These are phyloP conservation scores for Caenorhabditis virilis DNA, from an alignment of 2,888 invertebrate species.

Conservation along the genomic window DNA sequence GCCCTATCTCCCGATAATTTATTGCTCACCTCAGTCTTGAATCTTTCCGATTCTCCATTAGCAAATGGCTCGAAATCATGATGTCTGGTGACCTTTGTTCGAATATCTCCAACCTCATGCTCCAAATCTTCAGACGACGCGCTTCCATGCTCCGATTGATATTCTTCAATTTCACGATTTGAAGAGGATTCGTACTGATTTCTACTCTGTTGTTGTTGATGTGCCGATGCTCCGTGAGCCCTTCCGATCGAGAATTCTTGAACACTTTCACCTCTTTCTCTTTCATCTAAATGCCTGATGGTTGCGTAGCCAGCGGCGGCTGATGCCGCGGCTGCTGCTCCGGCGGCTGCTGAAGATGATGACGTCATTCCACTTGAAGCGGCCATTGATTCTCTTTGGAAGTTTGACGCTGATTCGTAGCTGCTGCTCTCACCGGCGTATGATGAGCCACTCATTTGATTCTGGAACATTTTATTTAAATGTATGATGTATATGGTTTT, in stretches of 20 bases:
- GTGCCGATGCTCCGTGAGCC: conserved; percentile 29
- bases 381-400: not conserved
- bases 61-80: conserved; percentile 38
- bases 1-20: not conserved
- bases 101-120: conserved; percentile 41
- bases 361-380: too few relatives aligned
- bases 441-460: too few relatives aligned
- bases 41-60: conserved; percentile 37
- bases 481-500: too few relatives aligned
- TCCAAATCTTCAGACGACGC: conserved; percentile 14
- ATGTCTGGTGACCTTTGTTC: conserved; percentile 27
- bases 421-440: not conserved
- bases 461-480: too few relatives aligned
- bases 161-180: conserved; percentile 51
- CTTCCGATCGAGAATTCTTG: conserved; percentile 67
- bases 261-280: conserved; percentile 67
- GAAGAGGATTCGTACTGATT: not conserved
- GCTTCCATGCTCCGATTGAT: conserved; percentile 37
- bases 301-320: not conserved
- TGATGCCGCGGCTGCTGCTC: not conserved
- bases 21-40: conserved; percentile 21
- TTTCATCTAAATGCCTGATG: conserved; percentile 24
- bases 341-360: too few relatives aligned
- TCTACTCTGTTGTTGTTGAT: not conserved
- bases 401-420: not conserved